Evolutionary conservation across 2,888 invertebrate species (phyloP).

Genomic region (Synergus umbraculus): DNA sequence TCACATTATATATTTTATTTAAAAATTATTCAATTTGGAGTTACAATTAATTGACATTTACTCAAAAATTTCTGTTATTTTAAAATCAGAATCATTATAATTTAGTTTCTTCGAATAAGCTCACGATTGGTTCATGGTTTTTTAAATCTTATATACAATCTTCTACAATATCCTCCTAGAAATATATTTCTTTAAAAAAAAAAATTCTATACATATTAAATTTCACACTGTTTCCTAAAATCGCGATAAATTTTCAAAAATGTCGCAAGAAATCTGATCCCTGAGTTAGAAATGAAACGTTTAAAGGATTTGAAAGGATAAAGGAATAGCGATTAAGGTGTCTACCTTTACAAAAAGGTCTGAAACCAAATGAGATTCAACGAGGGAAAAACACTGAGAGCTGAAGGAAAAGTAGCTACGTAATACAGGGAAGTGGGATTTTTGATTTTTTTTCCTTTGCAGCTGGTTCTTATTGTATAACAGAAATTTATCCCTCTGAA

Average conservation of each 20-base stretch:
- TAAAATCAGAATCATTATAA: no score
- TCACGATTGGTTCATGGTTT: no score
- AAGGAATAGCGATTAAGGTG: background rate
- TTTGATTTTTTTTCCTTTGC: background rate
- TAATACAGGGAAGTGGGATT: background rate
- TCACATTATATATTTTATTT: no score
- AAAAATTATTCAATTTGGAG: no score
- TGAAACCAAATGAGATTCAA: background rate
- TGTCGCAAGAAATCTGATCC: background rate
- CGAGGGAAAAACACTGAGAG: background rate
- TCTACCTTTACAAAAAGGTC: background rate
- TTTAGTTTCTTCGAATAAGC: no score
- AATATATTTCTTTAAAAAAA: no score
- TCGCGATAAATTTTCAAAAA: background rate
- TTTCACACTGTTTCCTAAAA: no score
- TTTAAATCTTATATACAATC: no score
- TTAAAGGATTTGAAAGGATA: background rate
- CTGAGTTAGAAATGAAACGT: background rate
- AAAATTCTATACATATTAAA: no score
- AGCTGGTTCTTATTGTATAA: background rate
- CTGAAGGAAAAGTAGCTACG: background rate
- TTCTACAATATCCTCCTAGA: no score
- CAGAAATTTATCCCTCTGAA: constrained; percentile 16
- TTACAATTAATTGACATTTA: no score
- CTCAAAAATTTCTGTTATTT: no score